phyloP scores from a whole-genome alignment of 2,888 invertebrate genomes.

The Campopleginae sp. region DNA sequence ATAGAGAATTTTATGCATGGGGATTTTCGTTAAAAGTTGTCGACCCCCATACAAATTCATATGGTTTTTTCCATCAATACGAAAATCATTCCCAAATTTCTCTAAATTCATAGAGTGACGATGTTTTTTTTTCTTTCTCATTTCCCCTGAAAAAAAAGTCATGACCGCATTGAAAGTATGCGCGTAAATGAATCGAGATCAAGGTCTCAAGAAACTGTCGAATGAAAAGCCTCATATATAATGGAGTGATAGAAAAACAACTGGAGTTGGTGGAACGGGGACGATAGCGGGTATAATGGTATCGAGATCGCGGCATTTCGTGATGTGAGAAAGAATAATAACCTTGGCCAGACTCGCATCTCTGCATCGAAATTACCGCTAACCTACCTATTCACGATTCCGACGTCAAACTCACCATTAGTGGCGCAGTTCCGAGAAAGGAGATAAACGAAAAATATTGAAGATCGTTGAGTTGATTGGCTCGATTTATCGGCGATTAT shows the following conservation, averaged over 20 bases:
- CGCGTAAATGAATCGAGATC: background rate
- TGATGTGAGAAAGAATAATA: conserved; percentile 43
- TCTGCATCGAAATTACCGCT: conserved; percentile 16
- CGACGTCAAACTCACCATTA: background rate
- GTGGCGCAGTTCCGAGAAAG: background rate
- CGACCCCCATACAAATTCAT: background rate
- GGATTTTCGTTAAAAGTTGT: background rate
- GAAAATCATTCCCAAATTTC: background rate
- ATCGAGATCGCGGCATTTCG: conserved; percentile 39
- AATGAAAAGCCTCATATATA: background rate
- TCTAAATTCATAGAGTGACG: background rate
- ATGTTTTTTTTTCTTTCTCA: background rate
- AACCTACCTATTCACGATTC: background rate
- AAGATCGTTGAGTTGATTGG: conserved; percentile 5
- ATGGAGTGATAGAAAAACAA: background rate
- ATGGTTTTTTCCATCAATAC: background rate
- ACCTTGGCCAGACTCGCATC: conserved; percentile 22
- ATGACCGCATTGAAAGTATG: too few relatives aligned
- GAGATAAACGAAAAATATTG: background rate
- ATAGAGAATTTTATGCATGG: background rate
- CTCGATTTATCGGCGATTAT: conserved; percentile 1
- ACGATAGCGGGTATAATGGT: conserved; percentile 27
- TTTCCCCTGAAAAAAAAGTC: too few relatives aligned
- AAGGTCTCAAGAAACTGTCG: too few relatives aligned
- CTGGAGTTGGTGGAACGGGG: conserved; percentile 16